Evolutionary conservation across 2,888 invertebrate species (phyloP).

Genomic region (Melieria crassipennis): DNA sequence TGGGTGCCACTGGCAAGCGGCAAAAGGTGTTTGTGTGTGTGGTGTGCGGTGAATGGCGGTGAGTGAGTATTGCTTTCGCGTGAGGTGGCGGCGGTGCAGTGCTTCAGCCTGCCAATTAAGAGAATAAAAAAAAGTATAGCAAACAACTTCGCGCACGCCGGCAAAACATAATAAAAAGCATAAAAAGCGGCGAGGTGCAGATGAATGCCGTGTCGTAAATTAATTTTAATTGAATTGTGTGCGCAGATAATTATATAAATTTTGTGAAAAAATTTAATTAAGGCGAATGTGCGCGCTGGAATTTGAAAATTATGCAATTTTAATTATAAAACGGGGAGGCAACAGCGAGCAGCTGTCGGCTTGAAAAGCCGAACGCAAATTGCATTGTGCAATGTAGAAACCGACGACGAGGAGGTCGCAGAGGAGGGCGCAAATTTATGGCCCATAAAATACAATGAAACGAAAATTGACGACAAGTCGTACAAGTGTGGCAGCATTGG

Average conservation of each 20-base stretch:
- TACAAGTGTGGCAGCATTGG: too few relatives aligned
- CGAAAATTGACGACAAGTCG: too few relatives aligned
- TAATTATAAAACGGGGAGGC: not conserved
- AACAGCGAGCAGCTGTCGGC: not conserved
- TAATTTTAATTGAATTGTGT: conserved; percentile 39
- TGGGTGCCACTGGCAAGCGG: not conserved
- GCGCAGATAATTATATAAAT: conserved; percentile 33
- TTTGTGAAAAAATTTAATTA: conserved; percentile 31
- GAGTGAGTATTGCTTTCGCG: not conserved
- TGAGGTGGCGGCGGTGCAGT: not conserved
- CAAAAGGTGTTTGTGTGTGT: too few relatives aligned
- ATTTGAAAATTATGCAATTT: conserved; percentile 18
- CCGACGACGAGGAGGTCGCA: too few relatives aligned
- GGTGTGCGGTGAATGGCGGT: not conserved
- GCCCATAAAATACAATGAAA: too few relatives aligned
- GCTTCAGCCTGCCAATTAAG: not conserved
- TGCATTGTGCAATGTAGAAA: too few relatives aligned
- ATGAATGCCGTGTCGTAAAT: conserved; percentile 34
- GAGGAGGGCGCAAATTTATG: too few relatives aligned
- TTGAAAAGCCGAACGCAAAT: too few relatives aligned
- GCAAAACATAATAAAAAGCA: too few relatives aligned
- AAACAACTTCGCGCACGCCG: too few relatives aligned
- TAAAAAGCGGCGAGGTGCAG: not conserved
- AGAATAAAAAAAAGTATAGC: not conserved
- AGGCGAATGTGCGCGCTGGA: conserved; percentile 2